Conservation (phyloP, 2,888 invertebrate species). For the Nomada flava region DNA sequence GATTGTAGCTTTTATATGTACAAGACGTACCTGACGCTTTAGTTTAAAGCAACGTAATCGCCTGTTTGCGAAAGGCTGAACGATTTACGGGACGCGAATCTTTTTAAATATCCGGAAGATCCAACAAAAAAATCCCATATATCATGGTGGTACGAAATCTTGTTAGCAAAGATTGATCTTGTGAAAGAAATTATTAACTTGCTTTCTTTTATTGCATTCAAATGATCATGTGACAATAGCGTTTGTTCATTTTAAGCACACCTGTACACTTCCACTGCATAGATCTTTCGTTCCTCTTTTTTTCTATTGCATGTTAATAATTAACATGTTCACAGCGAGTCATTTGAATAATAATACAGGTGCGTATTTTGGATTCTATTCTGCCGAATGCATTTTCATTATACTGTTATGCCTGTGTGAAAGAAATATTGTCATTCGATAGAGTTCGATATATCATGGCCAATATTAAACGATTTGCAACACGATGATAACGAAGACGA, state of each 20-base stretch:
- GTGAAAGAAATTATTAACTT: not conserved
- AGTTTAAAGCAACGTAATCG: constrained; percentile 27
- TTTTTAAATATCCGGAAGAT: not conserved
- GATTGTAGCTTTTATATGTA: constrained; percentile 54
- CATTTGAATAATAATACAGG: constrained; percentile 14
- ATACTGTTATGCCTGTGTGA: not conserved
- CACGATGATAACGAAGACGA: not conserved
- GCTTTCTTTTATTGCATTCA: not conserved
- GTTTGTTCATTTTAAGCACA: not conserved
- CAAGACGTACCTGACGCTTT: constrained; percentile 30
- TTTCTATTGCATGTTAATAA: not conserved
- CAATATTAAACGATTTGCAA: too few relatives aligned
- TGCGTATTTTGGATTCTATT: constrained; percentile 8
- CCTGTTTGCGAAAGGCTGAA: constrained; percentile 11
- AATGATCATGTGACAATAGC: not conserved
- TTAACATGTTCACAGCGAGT: constrained; percentile 6
- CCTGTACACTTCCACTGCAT: not conserved
- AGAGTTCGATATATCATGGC: not conserved
- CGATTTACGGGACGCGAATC: not conserved
- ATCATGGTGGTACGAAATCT: not conserved
- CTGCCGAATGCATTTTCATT: not conserved
- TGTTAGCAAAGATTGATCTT: not conserved
- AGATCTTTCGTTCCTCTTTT: not conserved
- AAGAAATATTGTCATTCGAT: not conserved
- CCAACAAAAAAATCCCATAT: not conserved